Evolutionary conservation across 1,140 invertebrate species (phyloP).

Genomic region (Solenopsis fugax): DNA sequence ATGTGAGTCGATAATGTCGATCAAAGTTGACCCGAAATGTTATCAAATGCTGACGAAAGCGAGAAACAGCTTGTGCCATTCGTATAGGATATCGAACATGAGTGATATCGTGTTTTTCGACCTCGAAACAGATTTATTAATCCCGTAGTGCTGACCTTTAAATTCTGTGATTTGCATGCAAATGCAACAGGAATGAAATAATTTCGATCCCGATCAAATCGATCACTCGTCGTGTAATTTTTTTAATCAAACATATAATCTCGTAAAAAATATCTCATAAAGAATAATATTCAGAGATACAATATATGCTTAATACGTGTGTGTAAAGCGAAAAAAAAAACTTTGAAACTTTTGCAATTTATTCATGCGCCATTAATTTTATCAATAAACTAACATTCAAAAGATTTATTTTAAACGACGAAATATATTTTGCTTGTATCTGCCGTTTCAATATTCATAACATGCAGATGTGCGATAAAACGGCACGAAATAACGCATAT

Average conservation of each 20-base stretch:
- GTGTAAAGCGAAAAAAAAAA: background rate
- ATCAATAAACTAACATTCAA: background rate
- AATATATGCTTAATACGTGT: background rate
- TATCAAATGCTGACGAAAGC: conserved; percentile 61
- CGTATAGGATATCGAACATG: conserved; percentile 47
- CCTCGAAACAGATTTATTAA: conserved; percentile 62
- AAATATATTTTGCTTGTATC: background rate
- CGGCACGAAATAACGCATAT: background rate
- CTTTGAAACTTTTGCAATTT: background rate
- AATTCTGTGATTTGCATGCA: conserved; percentile 10
- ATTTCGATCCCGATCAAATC: conserved; percentile 22
- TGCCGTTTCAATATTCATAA: conserved; percentile 13
- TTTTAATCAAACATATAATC: conserved; percentile 40
- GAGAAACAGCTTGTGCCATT: conserved; percentile 48
- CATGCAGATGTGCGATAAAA: conserved; percentile 34
- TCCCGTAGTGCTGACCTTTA: conserved; percentile 60
- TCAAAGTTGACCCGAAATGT: conserved; percentile 47
- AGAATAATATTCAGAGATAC: background rate
- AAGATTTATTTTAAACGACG: conserved; percentile 12
- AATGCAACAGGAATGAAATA: conserved; percentile 49
- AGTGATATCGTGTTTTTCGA: conserved; percentile 58
- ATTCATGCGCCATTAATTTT: background rate
- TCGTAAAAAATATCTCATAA: background rate
- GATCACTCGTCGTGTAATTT: background rate
- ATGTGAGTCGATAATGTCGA: conserved; percentile 35